These are phyloP conservation scores for Troglohyphantes excavatus DNA, from an alignment of 2,888 invertebrate genomes.

Conservation along the genomic window DNA sequence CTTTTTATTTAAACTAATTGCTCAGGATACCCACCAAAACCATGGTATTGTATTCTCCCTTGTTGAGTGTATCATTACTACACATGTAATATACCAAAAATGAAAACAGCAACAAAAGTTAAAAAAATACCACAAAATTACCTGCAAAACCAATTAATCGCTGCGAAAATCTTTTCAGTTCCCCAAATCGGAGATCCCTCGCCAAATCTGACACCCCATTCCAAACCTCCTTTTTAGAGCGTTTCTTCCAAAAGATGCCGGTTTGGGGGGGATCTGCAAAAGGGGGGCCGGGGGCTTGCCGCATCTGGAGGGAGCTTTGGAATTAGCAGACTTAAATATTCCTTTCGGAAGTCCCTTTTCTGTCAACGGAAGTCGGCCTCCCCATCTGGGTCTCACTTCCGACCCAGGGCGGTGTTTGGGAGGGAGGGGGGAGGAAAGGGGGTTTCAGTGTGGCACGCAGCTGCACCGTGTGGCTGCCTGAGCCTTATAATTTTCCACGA, in stretches of 20 bases:
- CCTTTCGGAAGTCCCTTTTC: conserved; percentile 43
- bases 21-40: too few species aligned
- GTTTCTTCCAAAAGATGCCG: conserved; percentile 26
- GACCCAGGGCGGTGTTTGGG: conserved; percentile 32
- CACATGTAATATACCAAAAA: too few species aligned
- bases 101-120: too few species aligned
- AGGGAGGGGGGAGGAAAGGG: background rate
- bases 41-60: too few species aligned
- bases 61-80: too few species aligned
- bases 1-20: too few species aligned
- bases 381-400: conserved; percentile 71
- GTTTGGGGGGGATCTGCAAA: background rate
- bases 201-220: background rate
- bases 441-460: conserved; percentile 4
- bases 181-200: too few species aligned
- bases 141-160: too few species aligned
- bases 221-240: conserved; percentile 21
- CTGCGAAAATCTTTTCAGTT: too few species aligned
- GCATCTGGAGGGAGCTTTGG: conserved; percentile 30
- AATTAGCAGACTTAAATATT: conserved; percentile 53
- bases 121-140: too few species aligned
- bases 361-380: conserved; percentile 58
- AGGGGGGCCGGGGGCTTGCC: conserved; percentile 37
- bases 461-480: conserved; percentile 1
- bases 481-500: background rate